phyloP scores from a whole-genome alignment of 1,140 invertebrate genomes.

The Potamilus streckersoni region DNA sequence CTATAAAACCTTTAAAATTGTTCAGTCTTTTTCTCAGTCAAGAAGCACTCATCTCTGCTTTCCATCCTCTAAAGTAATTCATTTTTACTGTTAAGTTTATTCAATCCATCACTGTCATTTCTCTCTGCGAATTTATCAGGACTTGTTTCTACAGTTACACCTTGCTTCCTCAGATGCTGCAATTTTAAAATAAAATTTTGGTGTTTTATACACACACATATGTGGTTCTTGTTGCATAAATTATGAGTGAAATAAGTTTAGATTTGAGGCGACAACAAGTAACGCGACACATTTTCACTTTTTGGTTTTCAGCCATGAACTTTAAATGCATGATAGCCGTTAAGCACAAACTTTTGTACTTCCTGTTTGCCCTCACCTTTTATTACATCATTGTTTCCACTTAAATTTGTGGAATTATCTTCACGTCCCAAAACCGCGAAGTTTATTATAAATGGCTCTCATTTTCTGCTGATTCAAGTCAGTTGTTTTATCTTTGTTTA shows the following conservation, averaged over 20 bases:
- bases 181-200: slow-evolving; percentile 14
- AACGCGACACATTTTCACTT: slow-evolving; percentile 9
- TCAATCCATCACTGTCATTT: background rate
- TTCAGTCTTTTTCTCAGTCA: slow-evolving; percentile 2
- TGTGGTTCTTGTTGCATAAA: slow-evolving; percentile 10
- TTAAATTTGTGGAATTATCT: slow-evolving; percentile 6
- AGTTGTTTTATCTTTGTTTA: background rate
- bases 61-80: slow-evolving; percentile 18
- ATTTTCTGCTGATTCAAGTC: no score
- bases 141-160: slow-evolving; percentile 5
- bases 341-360: slow-evolving; percentile 19
- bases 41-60: slow-evolving; percentile 10
- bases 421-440: slow-evolving; percentile 4
- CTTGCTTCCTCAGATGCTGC: slow-evolving; percentile 2
- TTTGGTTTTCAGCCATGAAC: slow-evolving; percentile 14
- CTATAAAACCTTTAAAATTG: background rate
- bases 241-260: slow-evolving; percentile 7
- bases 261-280: slow-evolving; percentile 20
- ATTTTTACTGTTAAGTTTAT: slow-evolving; percentile 17
- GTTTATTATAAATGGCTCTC: background rate
- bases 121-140: slow-evolving; percentile 8
- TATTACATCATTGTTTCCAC: slow-evolving; percentile 7
- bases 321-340: slow-evolving; percentile 14
- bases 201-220: slow-evolving; percentile 13
- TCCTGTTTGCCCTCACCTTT: slow-evolving; percentile 7